These are phyloP conservation scores for Rotaria magnacalcarata DNA, from an alignment of 2,888 invertebrate genomes.

Conservation along the genomic window DNA sequence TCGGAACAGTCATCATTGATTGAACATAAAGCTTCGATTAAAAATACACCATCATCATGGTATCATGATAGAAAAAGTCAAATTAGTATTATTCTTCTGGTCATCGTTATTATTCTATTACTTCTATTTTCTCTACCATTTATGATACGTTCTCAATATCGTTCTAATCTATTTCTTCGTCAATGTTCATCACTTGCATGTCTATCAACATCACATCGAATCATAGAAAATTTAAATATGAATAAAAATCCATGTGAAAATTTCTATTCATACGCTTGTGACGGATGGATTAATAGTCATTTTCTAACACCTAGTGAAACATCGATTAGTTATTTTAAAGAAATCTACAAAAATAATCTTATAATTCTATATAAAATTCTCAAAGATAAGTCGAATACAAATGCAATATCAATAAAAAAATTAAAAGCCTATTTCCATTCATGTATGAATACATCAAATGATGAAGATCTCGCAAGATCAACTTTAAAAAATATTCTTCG, in stretches of 20 bases:
- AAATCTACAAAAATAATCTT: slow-evolving; percentile 49
- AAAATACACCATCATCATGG: background rate
- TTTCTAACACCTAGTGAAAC: slow-evolving; percentile 50
- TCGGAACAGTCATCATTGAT: background rate
- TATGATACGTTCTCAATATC: background rate
- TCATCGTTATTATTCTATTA: background rate
- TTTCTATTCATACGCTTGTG: slow-evolving; percentile 54
- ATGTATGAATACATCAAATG: slow-evolving; percentile 51
- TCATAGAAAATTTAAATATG: slow-evolving; percentile 51
- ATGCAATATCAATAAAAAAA: slow-evolving; percentile 52
- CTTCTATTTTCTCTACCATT: background rate
- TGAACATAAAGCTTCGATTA: background rate
- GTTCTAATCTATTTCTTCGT: background rate
- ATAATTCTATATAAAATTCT: slow-evolving; percentile 50
- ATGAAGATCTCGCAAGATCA: slow-evolving; percentile 48
- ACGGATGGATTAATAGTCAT: slow-evolving; percentile 50
- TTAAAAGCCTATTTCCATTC: slow-evolving; percentile 49
- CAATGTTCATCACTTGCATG: slow-evolving; percentile 50
- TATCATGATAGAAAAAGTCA: background rate
- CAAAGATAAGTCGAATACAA: slow-evolving; percentile 47
- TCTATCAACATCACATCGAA: slow-evolving; percentile 50
- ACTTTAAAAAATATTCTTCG: slow-evolving; percentile 48
- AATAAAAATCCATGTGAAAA: slow-evolving; percentile 52
- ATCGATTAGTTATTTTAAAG: slow-evolving; percentile 50
- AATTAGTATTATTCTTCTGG: background rate